phyloP scores from a whole-genome alignment of 1,140 invertebrate species.

The Melanaphis sacchari region DNA sequence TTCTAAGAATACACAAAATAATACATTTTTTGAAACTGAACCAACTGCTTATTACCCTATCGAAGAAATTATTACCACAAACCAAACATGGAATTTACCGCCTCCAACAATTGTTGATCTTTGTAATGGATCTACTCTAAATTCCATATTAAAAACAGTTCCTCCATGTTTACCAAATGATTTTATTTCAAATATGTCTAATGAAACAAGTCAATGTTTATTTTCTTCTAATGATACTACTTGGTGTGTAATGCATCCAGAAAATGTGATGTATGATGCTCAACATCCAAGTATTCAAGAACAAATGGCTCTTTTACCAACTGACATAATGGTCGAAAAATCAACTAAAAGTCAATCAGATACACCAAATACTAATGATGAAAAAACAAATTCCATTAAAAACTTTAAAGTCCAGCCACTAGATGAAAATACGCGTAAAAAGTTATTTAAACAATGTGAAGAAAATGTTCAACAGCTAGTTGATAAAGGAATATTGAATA shows the following conservation, averaged over 20 bases:
- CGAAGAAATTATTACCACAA: background rate
- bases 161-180: constrained; percentile 6
- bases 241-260: background rate
- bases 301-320: background rate
- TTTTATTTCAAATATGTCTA: background rate
- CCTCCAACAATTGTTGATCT: constrained; percentile 4
- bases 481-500: background rate
- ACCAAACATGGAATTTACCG: background rate
- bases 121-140: background rate
- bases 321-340: background rate
- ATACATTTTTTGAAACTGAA: background rate
- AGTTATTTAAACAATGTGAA: constrained; percentile 14
- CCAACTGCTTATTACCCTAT: background rate
- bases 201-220: background rate
- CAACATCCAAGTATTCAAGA: constrained; percentile 30
- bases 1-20: background rate
- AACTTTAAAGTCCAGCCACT: background rate
- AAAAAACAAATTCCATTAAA: background rate
- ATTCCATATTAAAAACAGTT: background rate
- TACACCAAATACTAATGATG: background rate
- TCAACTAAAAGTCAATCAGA: background rate
- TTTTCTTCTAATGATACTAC: background rate
- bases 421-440: background rate
- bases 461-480: background rate
- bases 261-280: constrained; percentile 33